Evolutionary conservation across 1,140 invertebrate species (phyloP), one percentile per base, ranked within the genome.

Genomic region (Antheraea mylitta): DNA sequence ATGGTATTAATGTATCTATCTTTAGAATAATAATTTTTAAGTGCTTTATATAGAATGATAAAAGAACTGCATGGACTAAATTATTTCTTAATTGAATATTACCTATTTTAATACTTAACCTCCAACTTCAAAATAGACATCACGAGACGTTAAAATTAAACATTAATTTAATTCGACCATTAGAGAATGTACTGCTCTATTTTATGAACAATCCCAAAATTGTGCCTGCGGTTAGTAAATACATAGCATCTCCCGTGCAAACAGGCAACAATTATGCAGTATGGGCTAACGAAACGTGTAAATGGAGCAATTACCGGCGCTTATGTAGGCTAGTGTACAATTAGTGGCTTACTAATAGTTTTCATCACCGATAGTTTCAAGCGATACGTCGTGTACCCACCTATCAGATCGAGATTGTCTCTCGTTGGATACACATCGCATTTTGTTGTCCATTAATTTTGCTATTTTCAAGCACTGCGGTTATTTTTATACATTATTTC

Each of bases 271-370:
- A 91, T 91, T 91, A 91, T 89, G 82, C 83, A 85, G 76, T 81
- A 73, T 73, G 69, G 78, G 85, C 90, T 92, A 90, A 90, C 88
- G 81, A 89, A 87, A 88, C 78, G 88, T 92, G 87, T 92, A 92
- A 92, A 92, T 92, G 85, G 87, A 73, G 75, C 90, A 92, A 92
- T 92, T 92, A 92, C 88, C 88, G 82, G 76, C 70, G 76, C 59
- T 81, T 82, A 90, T 90, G 90, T 89, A 90, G 87, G 88, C 86
- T 88, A 80, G 78, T 73, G 81, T 79, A 88, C 87, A 92, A 92
- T 92, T 92, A 92, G 90, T 90, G 77, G 77, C 73, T 75, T 79
- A 89, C 88, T 92, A 90, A 90, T 90, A 88, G 88, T 89, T 92
- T 90, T 89, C 86, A 90, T 90, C 86, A 90, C 79, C 88, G 82